Conservation (phyloP, 2,113 vertebrate genomes). For the Conger conger region DNA sequence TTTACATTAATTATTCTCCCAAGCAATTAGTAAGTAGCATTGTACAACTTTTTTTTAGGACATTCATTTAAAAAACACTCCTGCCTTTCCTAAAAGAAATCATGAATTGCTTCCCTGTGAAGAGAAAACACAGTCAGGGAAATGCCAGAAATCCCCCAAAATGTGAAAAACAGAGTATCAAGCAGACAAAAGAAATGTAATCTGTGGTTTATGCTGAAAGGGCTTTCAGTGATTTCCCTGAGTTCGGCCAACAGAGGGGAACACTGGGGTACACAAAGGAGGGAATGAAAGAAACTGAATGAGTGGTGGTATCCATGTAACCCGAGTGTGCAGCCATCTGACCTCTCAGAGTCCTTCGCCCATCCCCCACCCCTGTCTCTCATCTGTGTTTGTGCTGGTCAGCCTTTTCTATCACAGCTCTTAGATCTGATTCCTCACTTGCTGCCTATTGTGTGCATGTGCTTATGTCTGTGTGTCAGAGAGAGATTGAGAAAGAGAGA, state of each 20-base stretch:
- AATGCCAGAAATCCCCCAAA: neutral
- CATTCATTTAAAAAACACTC: neutral
- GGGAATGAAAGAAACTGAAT: slow-evolving; percentile 24
- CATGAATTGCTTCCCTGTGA: neutral
- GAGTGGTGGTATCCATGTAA: slow-evolving; percentile 44
- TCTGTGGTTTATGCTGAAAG: neutral
- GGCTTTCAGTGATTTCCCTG: neutral
- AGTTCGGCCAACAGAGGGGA: slow-evolving; percentile 21
- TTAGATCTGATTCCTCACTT: neutral
- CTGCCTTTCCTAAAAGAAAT: neutral
- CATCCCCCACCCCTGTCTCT: neutral
- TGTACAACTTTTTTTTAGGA: neutral
- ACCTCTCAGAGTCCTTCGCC: slow-evolving; percentile 32
- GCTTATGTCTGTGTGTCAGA: neutral
- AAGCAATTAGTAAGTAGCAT: neutral
- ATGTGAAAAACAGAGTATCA: neutral
- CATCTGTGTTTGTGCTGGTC: neutral
- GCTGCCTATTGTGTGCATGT: neutral
- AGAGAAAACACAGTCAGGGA: neutral
- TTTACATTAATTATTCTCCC: neutral
- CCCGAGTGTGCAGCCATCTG: slow-evolving; percentile 47
- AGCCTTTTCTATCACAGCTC: slow-evolving; percentile 8
- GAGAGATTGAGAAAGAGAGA: neutral
- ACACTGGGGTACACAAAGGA: slow-evolving; percentile 23
- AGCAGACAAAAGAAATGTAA: slow-evolving; percentile 6